Percentiles rank a stretch among this genome's conserved stretches.
Conservation (phyloP, 2,888 invertebrate genomes). For the Prosapia bicincta region DNA sequence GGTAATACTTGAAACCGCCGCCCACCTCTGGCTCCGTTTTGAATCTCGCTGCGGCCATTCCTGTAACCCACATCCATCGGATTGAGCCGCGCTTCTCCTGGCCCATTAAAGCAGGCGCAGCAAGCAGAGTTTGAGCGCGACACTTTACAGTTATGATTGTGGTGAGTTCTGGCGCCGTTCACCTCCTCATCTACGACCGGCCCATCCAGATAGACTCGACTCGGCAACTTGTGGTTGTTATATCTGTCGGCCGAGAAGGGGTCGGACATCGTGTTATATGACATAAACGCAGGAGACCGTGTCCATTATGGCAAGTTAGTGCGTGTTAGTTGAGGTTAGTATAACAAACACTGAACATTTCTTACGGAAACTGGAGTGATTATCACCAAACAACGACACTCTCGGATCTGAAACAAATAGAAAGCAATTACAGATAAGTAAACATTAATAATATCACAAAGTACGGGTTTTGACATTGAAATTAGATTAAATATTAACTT, state of each 20-base stretch:
- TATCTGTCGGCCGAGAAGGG: neutral
- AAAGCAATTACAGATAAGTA: neutral
- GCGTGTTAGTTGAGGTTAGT: neutral
- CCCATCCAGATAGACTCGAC: neutral
- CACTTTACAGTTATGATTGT: neutral
- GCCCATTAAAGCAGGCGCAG: neutral
- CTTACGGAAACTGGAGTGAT: neutral
- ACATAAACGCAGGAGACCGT: neutral
- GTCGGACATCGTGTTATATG: neutral
- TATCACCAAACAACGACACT: neutral
- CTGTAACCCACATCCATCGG: neutral
- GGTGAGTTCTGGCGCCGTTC: neutral
- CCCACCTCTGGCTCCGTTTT: neutral
- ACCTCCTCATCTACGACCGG: neutral
- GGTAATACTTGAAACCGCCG: neutral
- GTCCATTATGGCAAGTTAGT: neutral
- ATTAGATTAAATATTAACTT: too few relatives aligned
- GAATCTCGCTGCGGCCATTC: neutral
- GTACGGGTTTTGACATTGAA: too few relatives aligned
- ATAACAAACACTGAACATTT: neutral
- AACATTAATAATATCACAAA: too few relatives aligned
- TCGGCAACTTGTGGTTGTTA: neutral
- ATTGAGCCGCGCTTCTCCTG: neutral
- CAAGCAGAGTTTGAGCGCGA: neutral
- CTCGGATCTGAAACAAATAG: neutral